Evolutionary conservation across 2,797 vertebrate species (phyloP), one percentile per base, ranked within the genome.

Genomic region (Orestias chungarensis): DNA sequence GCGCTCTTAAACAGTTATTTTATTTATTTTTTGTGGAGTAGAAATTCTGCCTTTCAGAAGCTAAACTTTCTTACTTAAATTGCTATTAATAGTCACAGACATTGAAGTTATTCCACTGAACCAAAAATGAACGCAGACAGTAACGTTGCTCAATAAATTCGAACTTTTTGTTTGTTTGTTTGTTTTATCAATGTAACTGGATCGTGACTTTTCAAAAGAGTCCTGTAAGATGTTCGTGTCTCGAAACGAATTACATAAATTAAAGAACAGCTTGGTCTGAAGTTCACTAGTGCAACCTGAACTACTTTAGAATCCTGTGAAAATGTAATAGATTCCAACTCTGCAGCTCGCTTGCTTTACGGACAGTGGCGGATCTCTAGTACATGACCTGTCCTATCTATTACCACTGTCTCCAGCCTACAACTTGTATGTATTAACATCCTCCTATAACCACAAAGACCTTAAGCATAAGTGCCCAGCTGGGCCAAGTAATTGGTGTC

Each of bases 401-500:
- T 64, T 44, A 18, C 67, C 42, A 46, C 46, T 15, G 54, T 68
- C 44, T 75, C 18, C 4, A 59, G 31, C 55, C 31, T 11, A 23
- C n/a, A n/a, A n/a, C n/a, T 15, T 20, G 3, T 18, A 20, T 23
- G 52, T 64, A 35, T 73, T 33, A 46, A 54, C 50, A 61, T 35
- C 33, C 35, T 62, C 59, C 59, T 40, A 40, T 38, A 40, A 38
- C 59, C 59, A 20, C 59, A 38, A 40, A 25, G 40, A 38, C n/a
- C 59, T n/a, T 62, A n/a, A 40, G 23, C 33, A n/a, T 62, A 40
- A 25, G 35, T 25, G 33, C 23, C 23, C 59, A 62, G 33, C 23
- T 62, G 35, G 38, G 35, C 59, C 59, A 62, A 62, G 31, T 38
- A 57, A 73, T 61, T 75, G 50, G 40, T 55, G 40, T 75, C 71